Conservation (phyloP, 2,113 vertebrate genomes). For the Ophthalmolycus amberensis region DNA sequence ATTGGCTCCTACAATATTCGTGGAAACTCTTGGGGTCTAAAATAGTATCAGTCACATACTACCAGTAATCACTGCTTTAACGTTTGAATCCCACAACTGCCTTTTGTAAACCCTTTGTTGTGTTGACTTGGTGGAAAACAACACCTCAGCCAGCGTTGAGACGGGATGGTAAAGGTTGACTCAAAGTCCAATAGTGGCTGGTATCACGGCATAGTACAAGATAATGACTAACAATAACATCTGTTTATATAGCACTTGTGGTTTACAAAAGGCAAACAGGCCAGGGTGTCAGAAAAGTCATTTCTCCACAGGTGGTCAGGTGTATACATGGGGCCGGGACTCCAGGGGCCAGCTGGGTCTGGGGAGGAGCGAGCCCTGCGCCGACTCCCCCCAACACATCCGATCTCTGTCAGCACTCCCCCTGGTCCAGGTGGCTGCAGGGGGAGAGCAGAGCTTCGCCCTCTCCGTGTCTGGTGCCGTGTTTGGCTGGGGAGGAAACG, state of each 20-base stretch:
- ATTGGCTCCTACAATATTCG: background rate
- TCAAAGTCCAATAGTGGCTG: background rate
- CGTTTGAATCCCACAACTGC: background rate
- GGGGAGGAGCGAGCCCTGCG: constrained; percentile 36
- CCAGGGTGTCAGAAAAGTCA: too few relatives aligned
- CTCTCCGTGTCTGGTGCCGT: constrained; percentile 89
- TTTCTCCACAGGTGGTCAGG: constrained; percentile 51
- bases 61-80: background rate
- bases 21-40: background rate
- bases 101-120: background rate
- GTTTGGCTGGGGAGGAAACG: constrained; percentile 91
- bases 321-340: constrained; percentile 89
- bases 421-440: constrained; percentile 87
- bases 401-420: constrained; percentile 81
- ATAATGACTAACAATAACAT: background rate
- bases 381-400: constrained; percentile 77
- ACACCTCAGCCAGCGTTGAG: background rate
- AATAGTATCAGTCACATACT: background rate
- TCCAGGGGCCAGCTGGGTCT: constrained; percentile 88
- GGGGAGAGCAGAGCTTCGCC: constrained; percentile 87
- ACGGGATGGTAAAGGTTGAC: background rate
- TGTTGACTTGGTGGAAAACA: background rate
- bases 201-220: background rate
- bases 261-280: too few relatives aligned
- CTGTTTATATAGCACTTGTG: background rate